Evolutionary conservation across 2,888 invertebrate species (phyloP).

Genomic region (Apeira syringaria): DNA sequence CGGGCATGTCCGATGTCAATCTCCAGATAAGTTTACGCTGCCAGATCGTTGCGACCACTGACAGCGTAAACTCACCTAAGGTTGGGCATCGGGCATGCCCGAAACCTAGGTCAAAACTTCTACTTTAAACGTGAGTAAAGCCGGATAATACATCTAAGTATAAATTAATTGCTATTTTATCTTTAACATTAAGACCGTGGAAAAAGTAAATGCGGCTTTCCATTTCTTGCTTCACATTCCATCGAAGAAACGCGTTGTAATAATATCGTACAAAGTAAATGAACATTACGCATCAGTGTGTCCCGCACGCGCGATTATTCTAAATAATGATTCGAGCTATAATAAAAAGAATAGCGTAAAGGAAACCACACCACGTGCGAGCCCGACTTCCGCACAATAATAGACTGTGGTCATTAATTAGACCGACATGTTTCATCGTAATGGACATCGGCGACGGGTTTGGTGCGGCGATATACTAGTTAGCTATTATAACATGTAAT

Average conservation of each 20-base stretch:
- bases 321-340: constrained; percentile 5
- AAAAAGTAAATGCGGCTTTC: constrained; percentile 8
- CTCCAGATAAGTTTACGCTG: too few species aligned
- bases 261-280: constrained; percentile 10
- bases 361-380: constrained; percentile 32
- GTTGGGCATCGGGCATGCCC: too few species aligned
- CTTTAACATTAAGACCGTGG: neutral
- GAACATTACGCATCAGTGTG: constrained; percentile 13
- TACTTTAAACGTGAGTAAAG: too few species aligned
- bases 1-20: too few species aligned
- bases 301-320: constrained; percentile 1
- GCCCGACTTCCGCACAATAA: constrained; percentile 59
- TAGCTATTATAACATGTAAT: constrained; percentile 46
- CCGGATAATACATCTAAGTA: constrained; percentile 2
- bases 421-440: constrained; percentile 72
- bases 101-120: too few species aligned
- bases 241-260: constrained; percentile 5
- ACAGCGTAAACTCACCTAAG: too few species aligned
- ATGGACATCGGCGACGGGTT: constrained; percentile 64
- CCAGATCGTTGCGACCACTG: too few species aligned
- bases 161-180: too few species aligned
- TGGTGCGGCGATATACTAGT: constrained; percentile 37
- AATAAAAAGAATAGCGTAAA: constrained; percentile 23
- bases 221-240: constrained; percentile 9
- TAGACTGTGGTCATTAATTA: constrained; percentile 74